Percentiles rank a stretch among this genome's conserved stretches.
These are phyloP conservation scores for Phrynosoma blainvillii DNA, from an alignment of 2,113 vertebrate species.

Conservation along the genomic window DNA sequence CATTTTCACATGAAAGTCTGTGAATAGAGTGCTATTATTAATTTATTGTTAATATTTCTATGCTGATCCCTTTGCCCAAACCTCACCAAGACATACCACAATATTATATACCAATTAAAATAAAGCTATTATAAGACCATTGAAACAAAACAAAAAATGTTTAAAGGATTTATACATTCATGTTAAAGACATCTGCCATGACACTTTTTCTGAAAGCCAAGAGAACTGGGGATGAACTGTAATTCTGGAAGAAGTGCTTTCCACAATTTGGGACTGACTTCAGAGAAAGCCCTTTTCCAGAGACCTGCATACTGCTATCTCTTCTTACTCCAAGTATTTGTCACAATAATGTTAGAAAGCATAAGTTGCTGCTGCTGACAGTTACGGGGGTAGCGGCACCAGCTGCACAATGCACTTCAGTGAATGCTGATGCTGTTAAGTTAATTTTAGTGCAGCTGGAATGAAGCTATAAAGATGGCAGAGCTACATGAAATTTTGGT, in stretches of 20 bases:
- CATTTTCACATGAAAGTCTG: background rate
- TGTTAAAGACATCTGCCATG: background rate
- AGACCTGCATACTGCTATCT: background rate
- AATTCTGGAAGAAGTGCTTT: background rate
- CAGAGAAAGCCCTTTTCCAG: too few species aligned
- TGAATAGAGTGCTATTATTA: background rate
- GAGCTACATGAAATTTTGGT: conserved; percentile 8
- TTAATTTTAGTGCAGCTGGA: conserved; percentile 19
- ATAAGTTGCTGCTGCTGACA: background rate
- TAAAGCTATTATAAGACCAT: background rate
- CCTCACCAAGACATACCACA: background rate
- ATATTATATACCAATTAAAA: too few species aligned
- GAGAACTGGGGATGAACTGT: background rate
- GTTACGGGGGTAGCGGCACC: background rate
- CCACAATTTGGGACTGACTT: background rate
- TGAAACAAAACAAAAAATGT: background rate
- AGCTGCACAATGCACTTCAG: background rate
- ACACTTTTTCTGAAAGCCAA: background rate
- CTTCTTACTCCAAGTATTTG: background rate
- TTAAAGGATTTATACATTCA: background rate
- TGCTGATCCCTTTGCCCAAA: background rate
- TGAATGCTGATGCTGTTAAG: conserved; percentile 2
- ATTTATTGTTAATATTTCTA: background rate
- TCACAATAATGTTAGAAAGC: background rate
- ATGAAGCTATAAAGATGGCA: conserved; percentile 3